These are phyloP conservation scores for Hyperoplus immaculatus DNA, from an alignment of 2,797 vertebrate genomes.

Conservation along the genomic window DNA sequence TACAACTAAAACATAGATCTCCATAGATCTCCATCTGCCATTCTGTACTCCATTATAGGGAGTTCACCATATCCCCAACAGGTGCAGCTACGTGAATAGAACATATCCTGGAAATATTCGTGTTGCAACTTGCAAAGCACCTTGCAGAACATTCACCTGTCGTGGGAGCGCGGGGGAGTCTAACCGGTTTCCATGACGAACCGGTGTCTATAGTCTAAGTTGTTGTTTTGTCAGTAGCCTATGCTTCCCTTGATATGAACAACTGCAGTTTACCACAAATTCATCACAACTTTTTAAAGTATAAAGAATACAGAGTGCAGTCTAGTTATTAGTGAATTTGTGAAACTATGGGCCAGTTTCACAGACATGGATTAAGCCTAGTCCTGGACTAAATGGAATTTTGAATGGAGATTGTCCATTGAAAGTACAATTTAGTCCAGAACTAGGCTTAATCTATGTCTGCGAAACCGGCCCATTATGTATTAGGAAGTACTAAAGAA, in stretches of 20 bases:
- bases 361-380: no score
- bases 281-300: not conserved
- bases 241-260: slow-evolving; percentile 1
- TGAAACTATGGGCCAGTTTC: no score
- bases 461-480: no score
- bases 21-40: not conserved
- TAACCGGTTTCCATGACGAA: slow-evolving; percentile 40
- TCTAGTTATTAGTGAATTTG: no score
- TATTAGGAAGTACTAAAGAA: not conserved
- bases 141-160: slow-evolving; percentile 36
- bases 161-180: slow-evolving; percentile 70
- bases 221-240: slow-evolving; percentile 1
- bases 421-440: no score
- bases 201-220: not conserved
- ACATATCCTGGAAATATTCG: slow-evolving; percentile 7
- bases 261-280: not conserved
- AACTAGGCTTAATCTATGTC: no score
- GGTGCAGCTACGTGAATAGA: slow-evolving; percentile 7
- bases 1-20: not conserved
- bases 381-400: no score
- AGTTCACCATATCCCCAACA: slow-evolving; percentile 8
- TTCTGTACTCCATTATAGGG: not conserved
- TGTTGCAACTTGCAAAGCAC: slow-evolving; percentile 49
- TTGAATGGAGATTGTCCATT: no score
- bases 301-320: no score